Evolutionary conservation across 2,113 vertebrate genomes (phyloP).

Genomic region (Coracopsis vasa): DNA sequence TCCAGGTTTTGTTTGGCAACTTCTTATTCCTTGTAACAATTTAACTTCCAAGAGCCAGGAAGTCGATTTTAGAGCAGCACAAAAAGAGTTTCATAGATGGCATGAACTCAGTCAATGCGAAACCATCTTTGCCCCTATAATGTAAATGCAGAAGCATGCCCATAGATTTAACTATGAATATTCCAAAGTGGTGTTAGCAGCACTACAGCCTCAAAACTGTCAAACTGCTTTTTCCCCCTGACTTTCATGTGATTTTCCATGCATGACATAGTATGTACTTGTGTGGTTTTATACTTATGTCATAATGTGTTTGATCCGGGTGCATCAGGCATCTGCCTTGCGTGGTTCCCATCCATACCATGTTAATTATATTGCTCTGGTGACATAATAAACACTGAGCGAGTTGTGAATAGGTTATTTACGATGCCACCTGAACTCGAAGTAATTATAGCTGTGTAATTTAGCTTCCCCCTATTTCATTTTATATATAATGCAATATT

Average conservation of each 20-base stretch:
- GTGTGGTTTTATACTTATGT: neutral
- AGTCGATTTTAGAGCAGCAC: neutral
- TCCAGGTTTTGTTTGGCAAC: neutral
- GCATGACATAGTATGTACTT: neutral
- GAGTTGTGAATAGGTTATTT: conserved; percentile 66
- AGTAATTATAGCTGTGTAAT: conserved; percentile 70
- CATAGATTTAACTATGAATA: neutral
- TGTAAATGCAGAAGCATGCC: neutral
- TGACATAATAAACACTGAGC: conserved; percentile 61
- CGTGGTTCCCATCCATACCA: neutral
- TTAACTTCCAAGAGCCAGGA: neutral
- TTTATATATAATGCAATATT: conserved; percentile 65
- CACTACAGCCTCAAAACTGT: neutral
- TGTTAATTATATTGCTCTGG: conserved; percentile 62
- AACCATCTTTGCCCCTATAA: neutral
- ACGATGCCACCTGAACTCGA: conserved; percentile 66
- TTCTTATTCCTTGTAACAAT: neutral
- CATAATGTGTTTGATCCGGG: neutral
- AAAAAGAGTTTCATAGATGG: neutral
- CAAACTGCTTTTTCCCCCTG: neutral
- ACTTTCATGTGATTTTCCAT: neutral
- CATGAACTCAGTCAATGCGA: neutral
- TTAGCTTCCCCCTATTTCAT: conserved; percentile 63
- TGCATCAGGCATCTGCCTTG: conserved; percentile 3
- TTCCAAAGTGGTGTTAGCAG: neutral